Evolutionary conservation across 2,888 invertebrate genomes (phyloP).

Genomic region (Acanthosepion lycidas): DNA sequence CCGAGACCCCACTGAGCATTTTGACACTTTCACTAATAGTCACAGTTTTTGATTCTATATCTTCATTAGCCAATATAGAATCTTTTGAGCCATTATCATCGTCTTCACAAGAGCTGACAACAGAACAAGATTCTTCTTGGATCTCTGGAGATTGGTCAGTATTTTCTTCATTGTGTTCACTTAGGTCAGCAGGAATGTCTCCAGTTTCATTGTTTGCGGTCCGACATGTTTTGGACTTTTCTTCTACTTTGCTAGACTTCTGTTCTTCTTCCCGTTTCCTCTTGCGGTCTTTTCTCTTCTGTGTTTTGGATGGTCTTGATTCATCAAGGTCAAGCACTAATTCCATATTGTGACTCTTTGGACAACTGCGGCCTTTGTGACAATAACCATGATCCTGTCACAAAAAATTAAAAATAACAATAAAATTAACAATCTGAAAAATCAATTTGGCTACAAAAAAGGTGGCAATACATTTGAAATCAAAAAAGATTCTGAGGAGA

Average conservation of each 20-base stretch:
- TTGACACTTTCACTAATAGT: not conserved
- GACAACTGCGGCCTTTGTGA: slow-evolving; percentile 64
- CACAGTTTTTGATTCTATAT: not conserved
- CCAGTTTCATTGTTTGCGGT: slow-evolving; percentile 49
- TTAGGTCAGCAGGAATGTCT: not conserved
- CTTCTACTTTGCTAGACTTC: slow-evolving; percentile 54
- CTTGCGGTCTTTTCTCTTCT: slow-evolving; percentile 54
- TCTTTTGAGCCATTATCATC: not conserved
- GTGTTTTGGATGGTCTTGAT: slow-evolving; percentile 52
- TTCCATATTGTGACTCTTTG: slow-evolving; percentile 74
- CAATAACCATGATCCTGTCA: slow-evolving; percentile 75
- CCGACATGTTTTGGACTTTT: not conserved
- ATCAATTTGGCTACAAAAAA: not conserved
- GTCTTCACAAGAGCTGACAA: not conserved
- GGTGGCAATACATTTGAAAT: not conserved
- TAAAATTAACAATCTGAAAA: not conserved
- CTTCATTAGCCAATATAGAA: not conserved
- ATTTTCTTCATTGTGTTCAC: not conserved
- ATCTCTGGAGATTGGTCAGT: not conserved
- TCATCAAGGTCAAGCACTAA: slow-evolving; percentile 71
- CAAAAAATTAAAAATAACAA: not conserved
- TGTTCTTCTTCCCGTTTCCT: slow-evolving; percentile 55
- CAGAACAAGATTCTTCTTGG: not conserved
- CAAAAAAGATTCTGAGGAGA: not conserved
- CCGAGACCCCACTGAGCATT: not conserved